phyloP scores from a whole-genome alignment of 2,797 vertebrate genomes.

The Danionella dracula region DNA sequence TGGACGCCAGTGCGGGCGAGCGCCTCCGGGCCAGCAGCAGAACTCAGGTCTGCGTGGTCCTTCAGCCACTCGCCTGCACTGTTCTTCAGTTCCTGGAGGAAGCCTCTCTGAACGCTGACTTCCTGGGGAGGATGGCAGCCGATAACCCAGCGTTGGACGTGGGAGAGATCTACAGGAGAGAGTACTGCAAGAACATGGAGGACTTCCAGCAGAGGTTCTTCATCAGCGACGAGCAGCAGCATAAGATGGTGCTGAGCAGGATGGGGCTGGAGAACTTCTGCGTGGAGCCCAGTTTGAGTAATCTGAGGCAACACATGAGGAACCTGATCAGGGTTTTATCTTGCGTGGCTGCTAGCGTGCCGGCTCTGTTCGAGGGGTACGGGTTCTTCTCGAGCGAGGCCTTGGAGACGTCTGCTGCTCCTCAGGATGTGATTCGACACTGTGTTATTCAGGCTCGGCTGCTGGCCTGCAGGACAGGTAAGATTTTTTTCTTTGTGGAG shows the following conservation, averaged over 20 bases:
- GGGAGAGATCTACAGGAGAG: conserved; percentile 68
- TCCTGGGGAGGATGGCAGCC: conserved; percentile 73
- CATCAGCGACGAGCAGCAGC: conserved; percentile 67
- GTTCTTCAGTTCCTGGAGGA: conserved; percentile 83
- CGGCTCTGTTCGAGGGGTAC: conserved; percentile 65
- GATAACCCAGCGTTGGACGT: conserved; percentile 58
- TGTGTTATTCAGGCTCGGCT: conserved; percentile 87
- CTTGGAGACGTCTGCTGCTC: conserved; percentile 37
- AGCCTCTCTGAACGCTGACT: conserved; percentile 81
- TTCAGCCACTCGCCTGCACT: conserved; percentile 77
- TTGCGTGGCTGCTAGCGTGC: conserved; percentile 78
- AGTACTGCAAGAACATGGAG: conserved; percentile 70
- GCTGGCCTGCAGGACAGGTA: conserved; percentile 86
- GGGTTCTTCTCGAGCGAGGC: conserved; percentile 76
- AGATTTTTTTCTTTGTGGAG: too few relatives aligned
- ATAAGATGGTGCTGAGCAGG: conserved; percentile 74
- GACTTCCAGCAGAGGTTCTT: conserved; percentile 77
- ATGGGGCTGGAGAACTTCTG: conserved; percentile 88
- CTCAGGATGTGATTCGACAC: conserved; percentile 81
- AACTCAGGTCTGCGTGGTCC: conserved; percentile 79
- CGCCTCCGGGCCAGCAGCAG: conserved; percentile 90
- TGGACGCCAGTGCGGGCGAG: conserved; percentile 82
- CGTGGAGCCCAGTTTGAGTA: conserved; percentile 83
- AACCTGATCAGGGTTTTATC: conserved; percentile 82
- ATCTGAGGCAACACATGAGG: conserved; percentile 85